Evolutionary conservation across 2,113 vertebrate species (phyloP), one percentile per base, ranked within the genome.

Genomic region (Nanorana parkeri): DNA sequence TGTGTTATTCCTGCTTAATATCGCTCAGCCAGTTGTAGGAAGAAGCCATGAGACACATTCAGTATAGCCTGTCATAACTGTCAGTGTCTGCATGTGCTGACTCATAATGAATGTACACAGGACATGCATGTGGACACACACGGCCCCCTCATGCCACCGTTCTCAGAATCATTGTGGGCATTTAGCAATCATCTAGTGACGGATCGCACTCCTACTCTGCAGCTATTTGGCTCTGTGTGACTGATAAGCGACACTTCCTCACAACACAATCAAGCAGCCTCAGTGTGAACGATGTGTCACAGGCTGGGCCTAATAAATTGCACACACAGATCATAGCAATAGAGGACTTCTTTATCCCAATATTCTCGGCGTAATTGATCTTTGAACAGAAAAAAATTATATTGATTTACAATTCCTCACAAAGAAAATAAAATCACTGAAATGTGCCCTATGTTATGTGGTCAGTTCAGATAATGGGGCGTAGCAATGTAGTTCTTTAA

Each of bases 191-290:
- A 71, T 54, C 47, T 19, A 26, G 69, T 72, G 51, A 72, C 11
- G n/a, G 24, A 29, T 72, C 69, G 11, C 69, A 72, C 69, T 72
- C 69, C 52, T 72, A 55, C 69, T 55, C 69, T 2, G 13, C 21
- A 55, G 69, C 52, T 72, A 72, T 29, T 71, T 54, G 68, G 47
- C 19, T 71, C 47, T 52, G n/a, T 68, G 65, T n/a, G 29, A 41
- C 19, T 71, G 68, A 72, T 51, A 55, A 26, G 23, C 28, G 69
- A 20, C 51, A 56, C 21, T 29, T 72, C 52, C n/a, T 11, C 51
- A 16, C n/a, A 28, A 26, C 26, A 24, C 23, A 15, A 29, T 2
- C n/a, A 21, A n/a, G 58, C 8, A 23, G 41, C 41, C 41, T 60
- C 58, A 21, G n/a, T 1, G 58, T n/a, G 58, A 60, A 60, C 58